Conservation (phyloP, 2,113 vertebrate genomes). For the Cacatua alba region DNA sequence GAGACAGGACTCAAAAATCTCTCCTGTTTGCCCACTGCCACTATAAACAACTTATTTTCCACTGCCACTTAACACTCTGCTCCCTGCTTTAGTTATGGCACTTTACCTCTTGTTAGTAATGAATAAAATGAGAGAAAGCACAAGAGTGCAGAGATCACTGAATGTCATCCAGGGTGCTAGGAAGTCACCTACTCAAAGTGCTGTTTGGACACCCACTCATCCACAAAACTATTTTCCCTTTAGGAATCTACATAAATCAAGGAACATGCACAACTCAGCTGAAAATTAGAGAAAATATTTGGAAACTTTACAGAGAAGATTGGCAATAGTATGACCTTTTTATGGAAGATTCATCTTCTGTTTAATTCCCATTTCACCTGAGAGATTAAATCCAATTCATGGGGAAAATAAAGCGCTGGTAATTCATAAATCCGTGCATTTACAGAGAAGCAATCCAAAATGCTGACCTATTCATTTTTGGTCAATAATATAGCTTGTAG, state of each 20-base stretch:
- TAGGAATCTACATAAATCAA: neutral
- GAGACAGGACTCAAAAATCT: neutral
- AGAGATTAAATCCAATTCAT: neutral
- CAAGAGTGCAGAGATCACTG: neutral
- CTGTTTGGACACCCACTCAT: neutral
- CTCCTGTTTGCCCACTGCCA: neutral
- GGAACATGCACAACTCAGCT: neutral
- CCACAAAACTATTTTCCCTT: neutral
- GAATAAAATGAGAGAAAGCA: neutral
- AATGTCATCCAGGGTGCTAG: neutral
- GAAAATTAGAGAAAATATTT: neutral
- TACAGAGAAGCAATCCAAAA: neutral
- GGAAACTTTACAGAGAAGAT: neutral
- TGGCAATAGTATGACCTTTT: neutral
- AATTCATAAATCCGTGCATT: neutral
- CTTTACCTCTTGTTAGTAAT: neutral
- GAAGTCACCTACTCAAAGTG: neutral
- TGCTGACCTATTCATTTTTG: neutral
- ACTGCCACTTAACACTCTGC: neutral
- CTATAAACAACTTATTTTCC: neutral
- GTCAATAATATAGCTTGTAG: neutral
- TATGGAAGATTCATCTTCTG: neutral
- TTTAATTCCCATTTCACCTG: neutral
- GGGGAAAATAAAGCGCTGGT: neutral
- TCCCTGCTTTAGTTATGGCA: neutral